Evolutionary conservation across 2,113 vertebrate species (phyloP).

Genomic region (Halichoeres trimaculatus): DNA sequence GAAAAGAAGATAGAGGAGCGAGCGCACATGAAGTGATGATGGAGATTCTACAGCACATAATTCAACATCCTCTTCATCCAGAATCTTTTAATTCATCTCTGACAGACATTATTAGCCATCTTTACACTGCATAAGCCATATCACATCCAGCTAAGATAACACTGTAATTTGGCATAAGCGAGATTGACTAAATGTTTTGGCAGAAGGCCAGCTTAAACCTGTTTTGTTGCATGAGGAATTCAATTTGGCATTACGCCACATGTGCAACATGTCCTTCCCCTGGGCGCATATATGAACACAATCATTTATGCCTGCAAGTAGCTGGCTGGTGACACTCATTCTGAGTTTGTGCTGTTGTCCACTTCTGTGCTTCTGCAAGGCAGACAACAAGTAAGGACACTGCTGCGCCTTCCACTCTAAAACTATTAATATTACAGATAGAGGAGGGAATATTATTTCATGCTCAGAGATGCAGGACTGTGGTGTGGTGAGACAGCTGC

Average conservation of each 20-base stretch:
- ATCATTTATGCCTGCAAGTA: conserved; percentile 60
- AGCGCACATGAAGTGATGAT: conserved; percentile 11
- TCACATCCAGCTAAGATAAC: conserved; percentile 50
- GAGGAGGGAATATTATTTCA: conserved; percentile 29
- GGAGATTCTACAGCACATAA: conserved; percentile 27
- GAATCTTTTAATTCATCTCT: conserved; percentile 39
- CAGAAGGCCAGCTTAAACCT: conserved; percentile 49
- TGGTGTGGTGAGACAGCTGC: conserved; percentile 20
- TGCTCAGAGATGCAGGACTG: conserved; percentile 23
- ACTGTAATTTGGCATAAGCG: conserved; percentile 50
- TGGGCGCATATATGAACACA: conserved; percentile 26
- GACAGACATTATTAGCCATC: conserved; percentile 41
- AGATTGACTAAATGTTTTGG: conserved; percentile 61
- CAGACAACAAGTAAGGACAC: background rate
- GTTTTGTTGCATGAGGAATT: conserved; percentile 60
- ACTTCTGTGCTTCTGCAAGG: conserved; percentile 12
- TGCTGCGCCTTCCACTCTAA: conserved; percentile 2
- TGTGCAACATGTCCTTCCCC: conserved; percentile 42
- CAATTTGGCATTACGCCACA: conserved; percentile 56
- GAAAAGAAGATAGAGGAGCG: background rate
- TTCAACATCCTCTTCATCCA: conserved; percentile 30
- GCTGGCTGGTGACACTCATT: conserved; percentile 28
- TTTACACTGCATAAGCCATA: conserved; percentile 49
- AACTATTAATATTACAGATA: conserved; percentile 31
- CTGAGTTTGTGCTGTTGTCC: conserved; percentile 10